Conservation (phyloP, 2,797 vertebrate genomes). For the Balearica regulorum region DNA sequence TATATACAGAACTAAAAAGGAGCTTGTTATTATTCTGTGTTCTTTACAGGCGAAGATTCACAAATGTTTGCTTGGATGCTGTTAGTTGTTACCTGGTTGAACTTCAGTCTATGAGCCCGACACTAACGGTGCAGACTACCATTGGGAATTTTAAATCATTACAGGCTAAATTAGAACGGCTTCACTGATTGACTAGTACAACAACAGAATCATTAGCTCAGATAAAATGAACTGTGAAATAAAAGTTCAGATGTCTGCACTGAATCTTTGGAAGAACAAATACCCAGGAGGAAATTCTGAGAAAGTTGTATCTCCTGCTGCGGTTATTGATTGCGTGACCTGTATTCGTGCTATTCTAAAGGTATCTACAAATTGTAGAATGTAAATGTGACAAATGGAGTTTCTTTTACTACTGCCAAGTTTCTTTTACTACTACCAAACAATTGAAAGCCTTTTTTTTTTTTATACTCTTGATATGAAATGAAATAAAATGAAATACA, state of each 20-base stretch:
- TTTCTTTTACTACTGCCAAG: slow-evolving; percentile 25
- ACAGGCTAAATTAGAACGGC: slow-evolving; percentile 92
- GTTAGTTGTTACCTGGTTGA: slow-evolving; percentile 95
- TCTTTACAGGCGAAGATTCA: slow-evolving; percentile 86
- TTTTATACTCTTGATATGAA: slow-evolving; percentile 20
- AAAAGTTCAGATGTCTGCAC: background rate
- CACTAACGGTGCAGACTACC: slow-evolving; percentile 80
- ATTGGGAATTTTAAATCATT: slow-evolving; percentile 94
- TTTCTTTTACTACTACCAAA: slow-evolving; percentile 22
- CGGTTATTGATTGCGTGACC: background rate
- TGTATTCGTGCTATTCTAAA: slow-evolving; percentile 25
- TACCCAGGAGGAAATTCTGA: background rate
- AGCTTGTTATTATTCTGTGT: background rate
- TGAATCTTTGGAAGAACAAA: background rate
- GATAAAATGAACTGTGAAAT: slow-evolving; percentile 41
- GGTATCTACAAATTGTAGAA: slow-evolving; percentile 37
- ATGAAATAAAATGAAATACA: slow-evolving; percentile 6
- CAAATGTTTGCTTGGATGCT: slow-evolving; percentile 92
- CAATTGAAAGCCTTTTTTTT: background rate
- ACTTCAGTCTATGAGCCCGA: slow-evolving; percentile 92
- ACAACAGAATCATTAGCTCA: background rate
- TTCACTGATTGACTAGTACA: slow-evolving; percentile 76
- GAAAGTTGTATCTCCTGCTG: background rate
- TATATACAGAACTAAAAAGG: background rate
- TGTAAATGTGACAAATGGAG: slow-evolving; percentile 39